Conservation (phyloP, 2,888 invertebrate species). For the Agrilus biguttatus region DNA sequence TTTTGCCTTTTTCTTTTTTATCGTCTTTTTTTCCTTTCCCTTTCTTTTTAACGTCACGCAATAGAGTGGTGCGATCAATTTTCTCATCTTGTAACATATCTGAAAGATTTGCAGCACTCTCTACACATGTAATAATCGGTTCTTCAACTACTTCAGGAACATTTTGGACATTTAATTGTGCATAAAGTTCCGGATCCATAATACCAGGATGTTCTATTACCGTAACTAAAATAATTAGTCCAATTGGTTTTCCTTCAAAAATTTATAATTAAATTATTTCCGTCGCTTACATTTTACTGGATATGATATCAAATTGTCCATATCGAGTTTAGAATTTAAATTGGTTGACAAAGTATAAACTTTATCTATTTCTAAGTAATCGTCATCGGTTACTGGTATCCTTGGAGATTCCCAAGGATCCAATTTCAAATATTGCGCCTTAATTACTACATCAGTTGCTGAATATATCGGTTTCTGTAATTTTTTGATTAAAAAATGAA, state of each 20-base stretch:
- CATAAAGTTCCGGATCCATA: slow-evolving; percentile 13
- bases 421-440: slow-evolving; percentile 12
- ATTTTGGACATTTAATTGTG: slow-evolving; percentile 11
- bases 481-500: no score
- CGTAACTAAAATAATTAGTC: slow-evolving; percentile 13
- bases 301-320: slow-evolving; percentile 11
- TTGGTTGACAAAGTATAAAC: slow-evolving; percentile 9
- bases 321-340: slow-evolving; percentile 5
- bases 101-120: slow-evolving; percentile 18
- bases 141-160: slow-evolving; percentile 1
- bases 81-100: slow-evolving; percentile 7
- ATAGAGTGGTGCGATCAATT: no score
- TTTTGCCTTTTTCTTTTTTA: background rate
- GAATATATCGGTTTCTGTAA: slow-evolving; percentile 14
- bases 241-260: background rate
- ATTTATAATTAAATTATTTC: background rate
- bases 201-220: slow-evolving; percentile 16
- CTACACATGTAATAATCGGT: slow-evolving; percentile 7
- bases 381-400: slow-evolving; percentile 9
- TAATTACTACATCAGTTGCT: slow-evolving; percentile 15
- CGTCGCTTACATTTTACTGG: slow-evolving; percentile 11
- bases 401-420: slow-evolving; percentile 14
- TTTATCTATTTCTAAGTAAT: slow-evolving; percentile 6
- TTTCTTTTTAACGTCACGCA: background rate
- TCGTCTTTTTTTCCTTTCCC: background rate